Evolutionary conservation across 2,113 vertebrate species (phyloP).

Genomic region (Nesogale talazaci): DNA sequence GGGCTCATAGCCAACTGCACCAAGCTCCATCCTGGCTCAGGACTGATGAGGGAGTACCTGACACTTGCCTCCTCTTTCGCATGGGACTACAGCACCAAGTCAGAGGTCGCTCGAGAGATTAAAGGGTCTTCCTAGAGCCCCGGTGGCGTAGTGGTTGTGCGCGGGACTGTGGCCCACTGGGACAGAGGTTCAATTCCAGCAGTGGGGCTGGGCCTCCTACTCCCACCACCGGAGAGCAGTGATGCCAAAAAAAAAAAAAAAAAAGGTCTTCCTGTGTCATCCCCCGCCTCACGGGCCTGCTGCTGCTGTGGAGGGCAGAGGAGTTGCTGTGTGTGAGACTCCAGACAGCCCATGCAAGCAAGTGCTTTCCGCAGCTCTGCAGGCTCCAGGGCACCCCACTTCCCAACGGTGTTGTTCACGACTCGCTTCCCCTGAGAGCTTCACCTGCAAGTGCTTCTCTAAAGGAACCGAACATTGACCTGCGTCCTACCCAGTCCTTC

Average conservation of each 20-base stretch:
- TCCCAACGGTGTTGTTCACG: not conserved
- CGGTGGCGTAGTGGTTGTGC: too few species aligned
- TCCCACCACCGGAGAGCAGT: too few species aligned
- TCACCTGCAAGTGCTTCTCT: not conserved
- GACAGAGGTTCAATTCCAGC: too few species aligned
- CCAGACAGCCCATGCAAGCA: not conserved
- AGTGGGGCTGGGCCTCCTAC: too few species aligned
- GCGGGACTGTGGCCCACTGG: too few species aligned
- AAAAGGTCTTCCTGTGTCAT: too few species aligned
- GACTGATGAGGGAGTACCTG: not conserved
- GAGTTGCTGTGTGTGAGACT: not conserved
- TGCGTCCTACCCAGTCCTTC: not conserved
- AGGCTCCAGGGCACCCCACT: not conserved
- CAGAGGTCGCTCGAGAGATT: too few species aligned
- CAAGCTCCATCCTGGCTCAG: not conserved
- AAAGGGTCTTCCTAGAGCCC: too few species aligned
- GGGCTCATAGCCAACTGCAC: not conserved
- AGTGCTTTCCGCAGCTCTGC: not conserved
- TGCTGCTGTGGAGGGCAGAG: not conserved
- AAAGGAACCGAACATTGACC: not conserved
- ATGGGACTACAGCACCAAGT: not conserved
- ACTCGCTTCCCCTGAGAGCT: not conserved
- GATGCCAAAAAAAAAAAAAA: too few species aligned
- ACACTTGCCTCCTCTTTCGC: not conserved
- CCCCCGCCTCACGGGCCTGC: not conserved